Evolutionary conservation across 2,113 vertebrate genomes (phyloP).

Genomic region (Phodopus roborovskii): DNA sequence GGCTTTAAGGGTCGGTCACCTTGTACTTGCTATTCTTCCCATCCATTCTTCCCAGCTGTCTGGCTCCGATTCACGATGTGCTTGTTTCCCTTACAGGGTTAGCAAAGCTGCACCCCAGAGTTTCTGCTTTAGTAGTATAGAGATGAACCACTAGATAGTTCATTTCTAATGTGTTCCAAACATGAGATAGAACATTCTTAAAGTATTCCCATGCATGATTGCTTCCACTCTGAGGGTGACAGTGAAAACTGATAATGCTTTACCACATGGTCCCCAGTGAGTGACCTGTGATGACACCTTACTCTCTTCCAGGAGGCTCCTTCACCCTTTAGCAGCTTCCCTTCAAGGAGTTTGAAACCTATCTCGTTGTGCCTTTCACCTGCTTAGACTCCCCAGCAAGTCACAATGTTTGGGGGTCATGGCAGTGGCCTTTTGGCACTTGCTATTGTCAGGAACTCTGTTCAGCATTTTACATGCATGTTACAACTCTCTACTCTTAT

Average conservation of each 20-base stretch:
- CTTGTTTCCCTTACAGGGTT: neutral
- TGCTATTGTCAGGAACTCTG: neutral
- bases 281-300: neutral
- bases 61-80: neutral
- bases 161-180: neutral
- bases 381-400: neutral
- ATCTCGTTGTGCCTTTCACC: neutral
- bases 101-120: neutral
- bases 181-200: neutral
- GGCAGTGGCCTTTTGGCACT: neutral
- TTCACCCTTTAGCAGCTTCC: neutral
- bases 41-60: neutral
- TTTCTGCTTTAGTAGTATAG: neutral
- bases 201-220: neutral
- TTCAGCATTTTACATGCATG: neutral
- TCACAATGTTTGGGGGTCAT: neutral
- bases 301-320: too few relatives aligned
- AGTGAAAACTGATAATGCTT: neutral
- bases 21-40: neutral
- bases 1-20: neutral
- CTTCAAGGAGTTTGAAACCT: neutral
- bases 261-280: fast-evolving
- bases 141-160: neutral
- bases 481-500: neutral
- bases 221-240: neutral